A percentile compares a stretch with the other conserved stretches of the same genome.
Evolutionary conservation across 2,888 invertebrate genomes (phyloP).

Genomic region (Catonia carolina): DNA sequence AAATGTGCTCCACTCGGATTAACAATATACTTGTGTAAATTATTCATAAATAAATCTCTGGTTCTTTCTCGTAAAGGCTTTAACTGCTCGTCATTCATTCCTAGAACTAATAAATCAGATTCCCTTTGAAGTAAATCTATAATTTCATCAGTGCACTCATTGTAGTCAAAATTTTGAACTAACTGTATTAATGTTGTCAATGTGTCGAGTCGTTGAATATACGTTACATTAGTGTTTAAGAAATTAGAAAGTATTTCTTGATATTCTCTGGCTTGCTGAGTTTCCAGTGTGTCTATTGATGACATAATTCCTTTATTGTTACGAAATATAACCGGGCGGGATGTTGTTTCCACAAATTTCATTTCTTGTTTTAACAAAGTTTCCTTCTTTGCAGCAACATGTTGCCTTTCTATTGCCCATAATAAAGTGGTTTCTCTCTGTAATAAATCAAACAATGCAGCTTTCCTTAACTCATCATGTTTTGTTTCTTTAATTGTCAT

Average conservation of each 20-base stretch:
- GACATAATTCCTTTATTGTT: conserved; percentile 62
- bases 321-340: conserved; percentile 68
- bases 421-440: conserved; percentile 67
- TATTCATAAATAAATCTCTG: conserved; percentile 45
- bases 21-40: conserved; percentile 54
- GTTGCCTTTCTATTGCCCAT: conserved; percentile 60
- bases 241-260: conserved; percentile 56
- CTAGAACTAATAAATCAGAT: conserved; percentile 59
- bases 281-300: conserved; percentile 74
- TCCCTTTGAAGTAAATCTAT: conserved; percentile 62
- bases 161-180: conserved; percentile 46
- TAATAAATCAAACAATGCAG: conserved; percentile 60
- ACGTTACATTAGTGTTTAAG: conserved; percentile 43
- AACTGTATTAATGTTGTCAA: conserved; percentile 63
- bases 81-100: conserved; percentile 53
- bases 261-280: conserved; percentile 69
- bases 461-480: conserved; percentile 61
- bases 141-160: conserved; percentile 53
- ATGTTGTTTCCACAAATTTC: conserved; percentile 57
- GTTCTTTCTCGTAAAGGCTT: conserved; percentile 61
- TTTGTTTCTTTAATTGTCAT: conserved; percentile 56
- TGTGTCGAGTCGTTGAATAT: conserved; percentile 61
- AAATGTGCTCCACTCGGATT: conserved; percentile 51
- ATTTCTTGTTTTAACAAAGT: conserved; percentile 28
- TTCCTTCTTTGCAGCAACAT: conserved; percentile 48